Evolutionary conservation across 2,888 invertebrate genomes (phyloP).

Genomic region (Tetranychus piercei): DNA sequence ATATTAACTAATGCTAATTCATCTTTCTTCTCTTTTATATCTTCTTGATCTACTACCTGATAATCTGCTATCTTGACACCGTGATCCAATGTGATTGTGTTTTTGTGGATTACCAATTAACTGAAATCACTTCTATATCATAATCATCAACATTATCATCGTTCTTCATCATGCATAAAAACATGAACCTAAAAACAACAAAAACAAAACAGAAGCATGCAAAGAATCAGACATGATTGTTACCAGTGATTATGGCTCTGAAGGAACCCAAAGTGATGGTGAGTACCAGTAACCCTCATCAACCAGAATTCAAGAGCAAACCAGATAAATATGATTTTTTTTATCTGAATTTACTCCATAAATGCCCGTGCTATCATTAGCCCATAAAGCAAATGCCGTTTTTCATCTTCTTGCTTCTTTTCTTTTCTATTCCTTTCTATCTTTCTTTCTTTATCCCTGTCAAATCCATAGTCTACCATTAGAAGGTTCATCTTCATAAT

Average conservation of each 20-base stretch:
- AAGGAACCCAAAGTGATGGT: slow-evolving; percentile 29
- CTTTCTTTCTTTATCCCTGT: slow-evolving; percentile 4
- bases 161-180: not conserved
- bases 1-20: too few species aligned
- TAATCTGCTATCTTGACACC: too few species aligned
- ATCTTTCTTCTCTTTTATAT: too few species aligned
- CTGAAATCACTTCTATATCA: not conserved
- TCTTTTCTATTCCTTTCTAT: not conserved
- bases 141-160: not conserved
- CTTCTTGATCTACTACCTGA: too few species aligned
- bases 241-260: slow-evolving; percentile 27
- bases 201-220: not conserved
- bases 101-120: too few species aligned
- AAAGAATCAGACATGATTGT: slow-evolving; percentile 1
- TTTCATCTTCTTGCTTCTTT: not conserved
- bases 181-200: too few species aligned
- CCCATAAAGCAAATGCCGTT: not conserved
- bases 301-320: not conserved
- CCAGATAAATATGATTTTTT: slow-evolving; percentile 12
- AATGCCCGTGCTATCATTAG: slow-evolving; percentile 13
- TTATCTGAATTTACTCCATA: slow-evolving; percentile 7
- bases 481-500: not conserved
- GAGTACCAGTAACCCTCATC: slow-evolving; percentile 18
- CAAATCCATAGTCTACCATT: not conserved
- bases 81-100: too few species aligned